Evolutionary conservation across 2,888 invertebrate genomes (phyloP), one percentile per base, ranked within the genome.

Genomic region (Ethmia dodecea): DNA sequence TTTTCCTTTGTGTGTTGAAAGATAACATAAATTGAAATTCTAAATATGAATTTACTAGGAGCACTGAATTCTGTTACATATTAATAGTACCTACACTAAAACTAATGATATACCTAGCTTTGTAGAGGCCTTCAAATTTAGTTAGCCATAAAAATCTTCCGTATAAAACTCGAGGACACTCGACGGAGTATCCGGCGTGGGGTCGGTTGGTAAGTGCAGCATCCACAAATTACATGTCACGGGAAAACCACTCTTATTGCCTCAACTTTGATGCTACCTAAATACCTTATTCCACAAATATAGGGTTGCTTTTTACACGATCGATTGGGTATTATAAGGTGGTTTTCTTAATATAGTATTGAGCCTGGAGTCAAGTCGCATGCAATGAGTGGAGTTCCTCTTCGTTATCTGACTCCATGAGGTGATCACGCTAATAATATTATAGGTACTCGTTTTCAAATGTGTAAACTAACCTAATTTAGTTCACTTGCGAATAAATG

Each of bases 361-460:
- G 62, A 37, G 31, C 38, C 38, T 27, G 27, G 45, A 69, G 62
- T 70, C 65, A 72, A 72, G 71, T 65, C 68, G 65, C 66, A 69
- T 65, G 64, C 68, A 60, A 65, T 67, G 65, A 66, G 75, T 62
- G 63, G 60, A 64, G 63, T 61, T 59, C 62, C 49, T 66, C 75
- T 76, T 76, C 76, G 76, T 76, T 76, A 76, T 74, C 59, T 63
- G 54, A 58, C 60, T 66, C 55, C 55, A 56, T 41, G 40, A 52
- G 48, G 63, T 63, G 63, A 67, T 63, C 64, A 66, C 55, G 69
- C 73, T 76, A 76, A 76, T 76, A 76, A 75, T 71, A 60, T n/a
- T n/a, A n/a, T n/a, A n/a, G n/a, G n/a, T n/a, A n/a, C n/a, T n/a
- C n/a, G n/a, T n/a, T n/a, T n/a, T n/a, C n/a, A n/a, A n/a, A n/a